These are phyloP conservation scores for Siderastrea radians DNA, from an alignment of 92 coral and sea anemone genomes.

Conservation along the genomic window DNA sequence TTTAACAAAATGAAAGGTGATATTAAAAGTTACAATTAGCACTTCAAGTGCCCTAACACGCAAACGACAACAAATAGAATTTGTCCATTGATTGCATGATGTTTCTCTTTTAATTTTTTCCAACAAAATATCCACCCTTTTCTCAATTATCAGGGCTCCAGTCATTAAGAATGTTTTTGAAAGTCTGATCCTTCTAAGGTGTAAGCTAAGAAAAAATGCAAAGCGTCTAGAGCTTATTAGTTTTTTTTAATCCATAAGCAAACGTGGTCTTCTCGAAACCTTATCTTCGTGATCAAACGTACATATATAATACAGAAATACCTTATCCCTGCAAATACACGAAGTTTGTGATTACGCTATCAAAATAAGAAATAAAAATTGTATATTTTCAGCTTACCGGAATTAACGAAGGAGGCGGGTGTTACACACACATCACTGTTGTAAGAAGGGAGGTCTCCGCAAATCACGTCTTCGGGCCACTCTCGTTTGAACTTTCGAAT, in stretches of 20 bases:
- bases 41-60: background rate
- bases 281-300: background rate
- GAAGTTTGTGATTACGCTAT: background rate
- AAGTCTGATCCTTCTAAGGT: background rate
- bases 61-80: background rate
- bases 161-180: background rate
- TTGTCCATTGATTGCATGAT: background rate
- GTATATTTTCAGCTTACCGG: slow-evolving; percentile 45
- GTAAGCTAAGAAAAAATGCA: background rate
- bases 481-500: slow-evolving; percentile 41
- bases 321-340: background rate
- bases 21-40: background rate
- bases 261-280: background rate
- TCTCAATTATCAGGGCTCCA: background rate
- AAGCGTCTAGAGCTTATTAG: background rate
- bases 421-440: slow-evolving; percentile 78
- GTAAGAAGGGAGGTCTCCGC: slow-evolving; percentile 79
- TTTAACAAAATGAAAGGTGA: background rate
- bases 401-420: slow-evolving; percentile 67
- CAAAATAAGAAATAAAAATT: background rate
- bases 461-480: slow-evolving; percentile 77
- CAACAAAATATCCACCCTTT: background rate
- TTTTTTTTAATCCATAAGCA: slow-evolving; percentile 10
- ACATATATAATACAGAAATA: background rate
- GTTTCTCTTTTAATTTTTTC: background rate